phyloP scores from a whole-genome alignment of 2,888 invertebrate genomes.

The Hydropsyche betteni region DNA sequence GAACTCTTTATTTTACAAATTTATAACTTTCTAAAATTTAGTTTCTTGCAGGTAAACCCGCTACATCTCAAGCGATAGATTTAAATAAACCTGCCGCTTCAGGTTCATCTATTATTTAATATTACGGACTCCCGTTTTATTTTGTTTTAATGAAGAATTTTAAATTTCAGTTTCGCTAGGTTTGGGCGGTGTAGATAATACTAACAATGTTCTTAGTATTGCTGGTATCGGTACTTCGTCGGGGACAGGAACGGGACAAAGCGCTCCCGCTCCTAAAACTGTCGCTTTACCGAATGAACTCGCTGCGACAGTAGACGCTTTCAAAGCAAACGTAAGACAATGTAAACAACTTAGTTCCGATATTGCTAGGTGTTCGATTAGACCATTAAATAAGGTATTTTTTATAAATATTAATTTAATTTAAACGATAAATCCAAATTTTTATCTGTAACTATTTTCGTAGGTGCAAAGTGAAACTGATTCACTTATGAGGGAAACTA shows the following conservation, averaged over 20 bases:
- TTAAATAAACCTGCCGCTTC: constrained; percentile 54
- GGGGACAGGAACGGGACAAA: constrained; percentile 50
- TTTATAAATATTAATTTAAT: neutral
- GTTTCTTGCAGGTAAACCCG: constrained; percentile 45
- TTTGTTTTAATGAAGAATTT: constrained; percentile 40
- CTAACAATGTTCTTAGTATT: constrained; percentile 52
- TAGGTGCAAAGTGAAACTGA: constrained; percentile 62
- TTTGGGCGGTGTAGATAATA: constrained; percentile 73
- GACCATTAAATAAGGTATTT: constrained; percentile 62
- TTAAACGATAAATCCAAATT: neutral
- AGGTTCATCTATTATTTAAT: constrained; percentile 32
- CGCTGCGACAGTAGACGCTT: constrained; percentile 77
- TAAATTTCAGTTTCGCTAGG: constrained; percentile 64
- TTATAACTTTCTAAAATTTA: neutral
- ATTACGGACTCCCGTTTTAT: neutral
- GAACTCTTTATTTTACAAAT: neutral
- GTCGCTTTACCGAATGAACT: constrained; percentile 79
- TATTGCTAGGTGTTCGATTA: constrained; percentile 74
- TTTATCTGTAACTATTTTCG: constrained; percentile 1
- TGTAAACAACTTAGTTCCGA: constrained; percentile 85
- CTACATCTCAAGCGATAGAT: constrained; percentile 51
- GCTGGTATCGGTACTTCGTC: constrained; percentile 56
- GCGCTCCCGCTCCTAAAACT: constrained; percentile 55
- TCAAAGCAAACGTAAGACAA: constrained; percentile 86
- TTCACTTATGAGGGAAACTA: constrained; percentile 56